Evolutionary conservation across 2,113 vertebrate species (phyloP), one percentile per base, ranked within the genome.

Genomic region (Mus pahari): DNA sequence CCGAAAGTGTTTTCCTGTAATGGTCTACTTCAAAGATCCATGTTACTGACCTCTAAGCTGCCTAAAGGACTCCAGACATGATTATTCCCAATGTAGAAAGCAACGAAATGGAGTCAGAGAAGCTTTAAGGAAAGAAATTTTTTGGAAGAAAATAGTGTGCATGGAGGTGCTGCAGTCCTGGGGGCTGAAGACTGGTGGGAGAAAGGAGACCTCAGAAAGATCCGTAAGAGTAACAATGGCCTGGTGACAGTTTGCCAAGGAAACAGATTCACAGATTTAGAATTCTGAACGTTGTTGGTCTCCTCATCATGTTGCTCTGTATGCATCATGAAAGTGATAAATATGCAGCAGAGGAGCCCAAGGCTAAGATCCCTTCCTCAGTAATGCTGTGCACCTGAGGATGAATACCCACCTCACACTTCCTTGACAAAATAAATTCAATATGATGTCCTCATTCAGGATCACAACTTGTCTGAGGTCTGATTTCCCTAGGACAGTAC

Each of bases 1-100:
- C 48, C 7, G 79, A 70, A 20, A 84, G 42, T 5, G 73, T 70
- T 90, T 58, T 89, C 92, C 82, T 90, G 77, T 75, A 95, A 91
- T 48, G 89, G 68, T 87, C 31, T 96, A 45, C 62, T 86, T 95
- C 93, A 78, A 93, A 89, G 93, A 87, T 93, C 48, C 50, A 12
- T 70, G 36, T 94, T 84, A 79, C 17, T 96, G 48, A 94, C 77
- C 91, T 68, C 74, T 83, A 86, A 86, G 39, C 55, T 94, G 71
- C 39, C 36, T 92, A 89, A 83, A 96, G 96, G n/a, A 64, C 62
- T 93, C 5, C 55, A 62, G 74, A 77, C 71, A n/a, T 74, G 73
- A 94, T 91, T 89, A 79, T 92, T 96, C 53, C 89, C 82, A 39
- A 39, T 79, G 48, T 62, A 73, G 53, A 91, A 89, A 91, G 24